Evolutionary conservation across 2,113 vertebrate species (phyloP).

Genomic region (Rhizomys pruinosus): DNA sequence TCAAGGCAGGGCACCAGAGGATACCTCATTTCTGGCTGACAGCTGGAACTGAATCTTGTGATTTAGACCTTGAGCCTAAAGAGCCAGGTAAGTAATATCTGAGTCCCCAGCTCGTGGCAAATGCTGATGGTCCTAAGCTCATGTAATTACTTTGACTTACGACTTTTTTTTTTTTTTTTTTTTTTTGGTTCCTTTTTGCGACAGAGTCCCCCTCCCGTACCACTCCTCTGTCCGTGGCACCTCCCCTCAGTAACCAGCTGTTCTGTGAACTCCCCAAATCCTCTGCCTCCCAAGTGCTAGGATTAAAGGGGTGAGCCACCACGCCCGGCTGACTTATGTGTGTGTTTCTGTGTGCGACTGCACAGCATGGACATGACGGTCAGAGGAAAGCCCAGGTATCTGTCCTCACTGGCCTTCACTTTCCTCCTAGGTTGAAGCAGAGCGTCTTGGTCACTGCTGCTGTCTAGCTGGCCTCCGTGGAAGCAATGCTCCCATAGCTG

Average conservation of each 20-base stretch:
- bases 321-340: too few species aligned
- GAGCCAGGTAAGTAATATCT: not conserved
- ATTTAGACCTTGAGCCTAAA: not conserved
- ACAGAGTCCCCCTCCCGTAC: accelerated
- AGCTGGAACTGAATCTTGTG: not conserved
- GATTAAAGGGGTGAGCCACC: too few species aligned
- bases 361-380: too few species aligned
- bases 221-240: too few species aligned
- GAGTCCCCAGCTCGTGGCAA: not conserved
- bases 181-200: too few species aligned
- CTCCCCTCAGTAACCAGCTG: too few species aligned
- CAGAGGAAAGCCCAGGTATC: not conserved
- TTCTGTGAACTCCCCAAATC: too few species aligned
- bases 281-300: too few species aligned
- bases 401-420: not conserved
- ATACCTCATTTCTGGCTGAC: not conserved
- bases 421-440: not conserved
- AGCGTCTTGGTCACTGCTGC: not conserved
- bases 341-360: not conserved
- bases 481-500: not conserved
- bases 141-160: not conserved
- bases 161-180: too few species aligned
- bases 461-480: too few species aligned
- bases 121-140: not conserved
- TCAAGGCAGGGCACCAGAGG: not conserved